Conservation (phyloP, 2,797 vertebrate genomes). For the Macropodus opercularis region DNA sequence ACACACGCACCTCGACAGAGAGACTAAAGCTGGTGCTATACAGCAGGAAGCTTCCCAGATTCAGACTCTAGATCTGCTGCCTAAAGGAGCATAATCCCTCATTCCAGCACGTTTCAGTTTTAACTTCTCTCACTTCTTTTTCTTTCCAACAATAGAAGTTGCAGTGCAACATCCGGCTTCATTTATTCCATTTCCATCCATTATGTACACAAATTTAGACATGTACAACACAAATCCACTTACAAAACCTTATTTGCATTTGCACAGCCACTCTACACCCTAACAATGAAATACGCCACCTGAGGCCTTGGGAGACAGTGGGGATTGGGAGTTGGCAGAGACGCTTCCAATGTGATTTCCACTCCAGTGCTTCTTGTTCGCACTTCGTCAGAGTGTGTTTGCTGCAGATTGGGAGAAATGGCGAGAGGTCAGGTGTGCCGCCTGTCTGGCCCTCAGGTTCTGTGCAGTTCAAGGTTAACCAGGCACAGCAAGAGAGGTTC, state of each 20-base stretch:
- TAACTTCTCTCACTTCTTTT: neutral
- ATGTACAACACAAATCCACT: constrained; percentile 1
- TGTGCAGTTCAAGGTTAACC: constrained; percentile 70
- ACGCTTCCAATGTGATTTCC: constrained; percentile 80
- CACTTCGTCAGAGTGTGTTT: constrained; percentile 77
- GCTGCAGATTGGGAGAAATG: constrained; percentile 68
- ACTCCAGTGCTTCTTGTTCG: constrained; percentile 75
- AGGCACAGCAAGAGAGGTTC: constrained; percentile 28
- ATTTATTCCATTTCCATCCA: constrained; percentile 10
- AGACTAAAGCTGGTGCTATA: neutral
- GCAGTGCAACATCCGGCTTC: neutral
- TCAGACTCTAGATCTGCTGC: neutral
- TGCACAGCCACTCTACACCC: constrained; percentile 43
- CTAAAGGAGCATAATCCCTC: neutral
- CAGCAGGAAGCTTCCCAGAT: neutral
- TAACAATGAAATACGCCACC: constrained; percentile 55
- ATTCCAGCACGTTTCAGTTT: neutral
- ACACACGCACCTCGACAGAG: no score
- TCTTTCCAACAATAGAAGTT: constrained; percentile 5
- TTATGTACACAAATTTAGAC: constrained; percentile 2
- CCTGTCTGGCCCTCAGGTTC: constrained; percentile 59
- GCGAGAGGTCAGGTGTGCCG: constrained; percentile 67
- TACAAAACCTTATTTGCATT: constrained; percentile 33
- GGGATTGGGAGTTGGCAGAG: constrained; percentile 65
- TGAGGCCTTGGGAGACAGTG: constrained; percentile 50